These are phyloP conservation scores for Odontomyia ornata DNA, from an alignment of 2,888 invertebrate species.

Conservation along the genomic window DNA sequence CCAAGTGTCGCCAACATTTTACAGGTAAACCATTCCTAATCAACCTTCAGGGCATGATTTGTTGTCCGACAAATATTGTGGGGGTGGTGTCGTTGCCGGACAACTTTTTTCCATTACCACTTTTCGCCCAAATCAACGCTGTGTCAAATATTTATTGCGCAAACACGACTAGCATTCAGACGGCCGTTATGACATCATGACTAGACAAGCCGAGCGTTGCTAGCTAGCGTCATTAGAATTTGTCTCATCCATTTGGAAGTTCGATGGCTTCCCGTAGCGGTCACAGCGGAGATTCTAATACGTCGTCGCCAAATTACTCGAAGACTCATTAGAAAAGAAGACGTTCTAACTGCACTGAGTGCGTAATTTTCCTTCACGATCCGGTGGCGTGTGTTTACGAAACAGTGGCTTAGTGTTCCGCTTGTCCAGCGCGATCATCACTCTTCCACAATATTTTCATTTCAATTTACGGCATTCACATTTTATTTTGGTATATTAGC, in stretches of 20 bases:
- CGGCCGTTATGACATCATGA: conserved; percentile 30
- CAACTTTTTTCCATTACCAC: conserved; percentile 1
- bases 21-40: conserved; percentile 11
- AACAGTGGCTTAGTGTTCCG: not conserved
- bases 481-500: not conserved
- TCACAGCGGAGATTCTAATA: not conserved
- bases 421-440: not conserved
- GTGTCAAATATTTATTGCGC: conserved; percentile 36
- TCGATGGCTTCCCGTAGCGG: conserved; percentile 26
- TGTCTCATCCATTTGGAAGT: not conserved
- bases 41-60: not conserved
- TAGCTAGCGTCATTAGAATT: not conserved
- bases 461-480: not conserved
- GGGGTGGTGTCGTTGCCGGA: conserved; percentile 29
- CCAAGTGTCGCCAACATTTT: not conserved
- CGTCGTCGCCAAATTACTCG: not conserved
- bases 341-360: not conserved
- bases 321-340: not conserved
- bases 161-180: conserved; percentile 24
- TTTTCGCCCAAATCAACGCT: conserved; percentile 5
- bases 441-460: too few species aligned
- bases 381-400: not conserved
- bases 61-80: not conserved
- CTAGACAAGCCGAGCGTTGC: not conserved
- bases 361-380: not conserved